Conservation (phyloP, 2,888 invertebrate species). For the Hoplodrina blanda region DNA sequence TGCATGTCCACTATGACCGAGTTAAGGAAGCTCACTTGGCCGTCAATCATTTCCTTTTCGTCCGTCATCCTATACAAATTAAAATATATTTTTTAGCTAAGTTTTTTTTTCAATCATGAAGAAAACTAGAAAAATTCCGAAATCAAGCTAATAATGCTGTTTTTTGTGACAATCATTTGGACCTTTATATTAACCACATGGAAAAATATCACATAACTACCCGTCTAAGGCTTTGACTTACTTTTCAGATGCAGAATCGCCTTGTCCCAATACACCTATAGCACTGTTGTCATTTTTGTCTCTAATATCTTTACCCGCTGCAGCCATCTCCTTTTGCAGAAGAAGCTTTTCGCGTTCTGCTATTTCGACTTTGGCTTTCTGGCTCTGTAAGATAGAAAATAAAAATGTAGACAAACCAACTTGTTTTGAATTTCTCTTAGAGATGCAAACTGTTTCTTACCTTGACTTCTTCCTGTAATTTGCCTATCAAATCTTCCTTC, state of each 20-base stretch:
- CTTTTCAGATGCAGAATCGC: slow-evolving; percentile 77
- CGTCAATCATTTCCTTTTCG: slow-evolving; percentile 92
- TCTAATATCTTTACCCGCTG: slow-evolving; percentile 73
- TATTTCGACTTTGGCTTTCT: slow-evolving; percentile 83
- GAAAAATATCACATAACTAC: too few relatives aligned
- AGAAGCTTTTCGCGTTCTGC: slow-evolving; percentile 82
- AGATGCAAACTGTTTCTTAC: slow-evolving; percentile 64
- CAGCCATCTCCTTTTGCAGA: slow-evolving; percentile 80
- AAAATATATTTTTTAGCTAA: too few relatives aligned
- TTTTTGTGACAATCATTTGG: too few relatives aligned
- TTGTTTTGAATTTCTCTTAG: background rate
- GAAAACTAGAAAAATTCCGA: too few relatives aligned
- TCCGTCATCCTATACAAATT: slow-evolving; percentile 80
- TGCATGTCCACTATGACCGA: slow-evolving; percentile 99
- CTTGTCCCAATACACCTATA: slow-evolving; percentile 79
- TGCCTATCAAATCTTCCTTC: slow-evolving; percentile 80
- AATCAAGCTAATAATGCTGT: too few relatives aligned
- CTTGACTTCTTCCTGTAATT: slow-evolving; percentile 85
- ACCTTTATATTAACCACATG: too few relatives aligned
- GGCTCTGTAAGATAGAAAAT: slow-evolving; percentile 72
- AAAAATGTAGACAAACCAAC: background rate
- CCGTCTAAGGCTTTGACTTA: slow-evolving; percentile 64
- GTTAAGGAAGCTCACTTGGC: slow-evolving; percentile 97
- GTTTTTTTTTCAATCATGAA: too few relatives aligned
- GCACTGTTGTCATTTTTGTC: slow-evolving; percentile 86